Conservation (phyloP, 2,797 vertebrate genomes). For the Coluber constrictor region DNA sequence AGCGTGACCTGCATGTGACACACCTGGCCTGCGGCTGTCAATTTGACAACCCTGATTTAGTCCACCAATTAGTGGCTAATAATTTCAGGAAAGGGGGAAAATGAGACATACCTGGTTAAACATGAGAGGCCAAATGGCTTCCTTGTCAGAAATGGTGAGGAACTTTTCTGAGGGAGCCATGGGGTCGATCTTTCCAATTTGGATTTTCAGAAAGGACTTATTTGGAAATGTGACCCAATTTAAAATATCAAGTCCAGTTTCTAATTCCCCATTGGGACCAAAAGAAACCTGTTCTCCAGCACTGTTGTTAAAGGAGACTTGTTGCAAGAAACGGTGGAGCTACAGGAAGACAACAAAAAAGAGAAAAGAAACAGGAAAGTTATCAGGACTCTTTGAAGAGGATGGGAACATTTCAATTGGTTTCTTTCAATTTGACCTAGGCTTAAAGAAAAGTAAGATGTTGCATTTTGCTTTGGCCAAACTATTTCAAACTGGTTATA, state of each 20-base stretch:
- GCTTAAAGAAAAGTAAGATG: not conserved
- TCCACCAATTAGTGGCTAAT: too few relatives aligned
- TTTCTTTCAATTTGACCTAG: not conserved
- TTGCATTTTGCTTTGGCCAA: too few relatives aligned
- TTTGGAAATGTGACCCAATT: not conserved
- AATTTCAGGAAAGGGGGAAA: not conserved
- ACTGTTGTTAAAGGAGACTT: not conserved
- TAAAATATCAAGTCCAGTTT: not conserved
- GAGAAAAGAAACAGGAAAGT: accelerated
- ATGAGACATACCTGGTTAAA: not conserved
- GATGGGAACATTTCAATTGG: not conserved
- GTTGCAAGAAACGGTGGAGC: not conserved
- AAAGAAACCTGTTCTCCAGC: not conserved
- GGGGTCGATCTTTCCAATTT: not conserved
- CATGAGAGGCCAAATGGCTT: not conserved
- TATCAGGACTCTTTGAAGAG: not conserved
- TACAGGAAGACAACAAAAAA: not conserved
- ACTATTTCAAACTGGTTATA: too few relatives aligned
- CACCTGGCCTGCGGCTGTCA: too few relatives aligned
- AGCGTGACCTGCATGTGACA: too few relatives aligned
- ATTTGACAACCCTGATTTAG: too few relatives aligned
- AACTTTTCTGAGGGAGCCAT: accelerated
- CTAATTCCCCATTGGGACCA: not conserved
- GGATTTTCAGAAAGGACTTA: not conserved
- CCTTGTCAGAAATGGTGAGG: not conserved